Evolutionary conservation across 2,888 invertebrate genomes (phyloP).

Genomic region (Drosophila mimica): DNA sequence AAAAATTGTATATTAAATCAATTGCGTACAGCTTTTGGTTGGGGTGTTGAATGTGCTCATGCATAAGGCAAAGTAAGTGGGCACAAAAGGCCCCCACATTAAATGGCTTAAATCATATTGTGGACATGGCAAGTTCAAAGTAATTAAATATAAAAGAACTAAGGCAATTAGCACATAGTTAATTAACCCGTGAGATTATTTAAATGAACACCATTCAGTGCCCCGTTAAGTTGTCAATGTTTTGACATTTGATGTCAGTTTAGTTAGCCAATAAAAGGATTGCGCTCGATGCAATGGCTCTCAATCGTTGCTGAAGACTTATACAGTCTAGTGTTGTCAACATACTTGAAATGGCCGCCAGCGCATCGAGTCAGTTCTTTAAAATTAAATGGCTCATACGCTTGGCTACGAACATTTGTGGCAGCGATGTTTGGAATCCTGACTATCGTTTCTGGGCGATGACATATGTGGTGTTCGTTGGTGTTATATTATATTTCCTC

Average conservation of each 20-base stretch:
- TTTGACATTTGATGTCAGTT: conserved; percentile 38
- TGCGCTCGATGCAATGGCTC: too few relatives aligned
- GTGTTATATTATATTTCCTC: fast-evolving
- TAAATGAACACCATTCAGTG: not conserved
- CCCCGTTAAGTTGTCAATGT: conserved; percentile 58
- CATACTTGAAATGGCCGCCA: conserved; percentile 2
- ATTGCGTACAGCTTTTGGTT: conserved; percentile 69
- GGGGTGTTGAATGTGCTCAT: conserved; percentile 70
- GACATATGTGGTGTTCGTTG: not conserved
- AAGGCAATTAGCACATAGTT: conserved; percentile 15
- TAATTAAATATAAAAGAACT: conserved; percentile 8
- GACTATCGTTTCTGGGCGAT: conserved; percentile 25
- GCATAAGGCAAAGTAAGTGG: conserved; percentile 54
- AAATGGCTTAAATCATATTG: conserved; percentile 53
- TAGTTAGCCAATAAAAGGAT: conserved; percentile 27
- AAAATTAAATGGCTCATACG: conserved; percentile 45
- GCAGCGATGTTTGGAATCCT: conserved; percentile 55
- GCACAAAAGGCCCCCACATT: conserved; percentile 10
- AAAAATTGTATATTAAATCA: conserved; percentile 77
- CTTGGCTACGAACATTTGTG: conserved; percentile 56
- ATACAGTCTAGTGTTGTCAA: not conserved
- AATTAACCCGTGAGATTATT: conserved; percentile 27
- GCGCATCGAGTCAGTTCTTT: conserved; percentile 31
- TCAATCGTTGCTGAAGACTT: conserved; percentile 2
- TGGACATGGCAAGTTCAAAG: conserved; percentile 14